Evolutionary conservation across 2,113 vertebrate genomes (phyloP), one percentile per base, ranked within the genome.

Genomic region (Dicerorhinus sumatrensis): DNA sequence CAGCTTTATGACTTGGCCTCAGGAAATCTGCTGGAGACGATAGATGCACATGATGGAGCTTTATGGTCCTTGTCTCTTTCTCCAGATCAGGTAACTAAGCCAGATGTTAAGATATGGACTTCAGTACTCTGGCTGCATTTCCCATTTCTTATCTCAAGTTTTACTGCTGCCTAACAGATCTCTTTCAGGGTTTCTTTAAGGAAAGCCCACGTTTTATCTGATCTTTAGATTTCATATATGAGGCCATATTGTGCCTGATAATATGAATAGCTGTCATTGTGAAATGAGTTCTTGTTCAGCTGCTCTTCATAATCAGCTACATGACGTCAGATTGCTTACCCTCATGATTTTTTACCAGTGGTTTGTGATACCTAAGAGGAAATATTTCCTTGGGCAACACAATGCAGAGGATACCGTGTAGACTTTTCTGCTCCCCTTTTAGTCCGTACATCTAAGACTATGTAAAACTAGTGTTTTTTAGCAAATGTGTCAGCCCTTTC

Each of bases 1-100:
- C 99, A 99, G 99, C 99, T 99, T 39, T 99, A 99, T 97, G 99
- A 99, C 94, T 93, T 99, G 98, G 99, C 99, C 21, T 99, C 99
- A 13, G 99, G 99, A 90, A 99, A 95, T 93, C 98, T 99, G 65
- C 91, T 99, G 85, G 99, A 99, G 98, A 98, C 98, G 0, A 54
- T 99, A 7, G 97, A 99, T 1, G 99, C 99, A 54, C 99, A 99
- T 0, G 69, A 98, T 0, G 99, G 99, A 62, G 99, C 99, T 0
- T 69, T 99, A 95, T 99, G 99, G 99, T 99, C 99, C 91, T 97
- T 99, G 92, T 99, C 99, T 77, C 98, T 99, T 91, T 99, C 99
- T 67, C 99, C 99, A n/a, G 99, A 99, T 96, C 99, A 99, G 99
- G 99, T 99, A 98, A 98, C 29, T 79, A 2, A 67, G 8, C 21